These are phyloP conservation scores for Huso huso DNA, from an alignment of 2,797 vertebrate species.

Conservation along the genomic window DNA sequence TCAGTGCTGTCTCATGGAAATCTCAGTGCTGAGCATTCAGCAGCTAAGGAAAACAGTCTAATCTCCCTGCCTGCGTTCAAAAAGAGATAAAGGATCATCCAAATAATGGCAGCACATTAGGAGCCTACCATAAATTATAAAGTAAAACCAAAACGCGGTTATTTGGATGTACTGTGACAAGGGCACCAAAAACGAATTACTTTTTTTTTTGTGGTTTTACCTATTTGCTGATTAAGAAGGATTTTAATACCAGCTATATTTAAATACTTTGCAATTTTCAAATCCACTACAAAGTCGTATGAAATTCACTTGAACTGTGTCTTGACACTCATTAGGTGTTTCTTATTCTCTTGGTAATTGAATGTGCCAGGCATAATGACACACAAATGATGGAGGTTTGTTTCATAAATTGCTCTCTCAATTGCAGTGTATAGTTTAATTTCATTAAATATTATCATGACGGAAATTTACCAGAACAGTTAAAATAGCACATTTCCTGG, in stretches of 20 bases:
- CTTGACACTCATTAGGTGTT: conserved; percentile 23
- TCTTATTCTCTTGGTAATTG: conserved; percentile 26
- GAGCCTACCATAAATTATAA: no score
- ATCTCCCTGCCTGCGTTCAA: no score
- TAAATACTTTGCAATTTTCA: conserved; percentile 23
- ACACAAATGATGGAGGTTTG: conserved; percentile 19
- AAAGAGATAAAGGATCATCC: no score
- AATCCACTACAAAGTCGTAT: conserved; percentile 25
- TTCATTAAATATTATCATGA: conserved; percentile 7
- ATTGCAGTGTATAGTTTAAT: conserved; percentile 10
- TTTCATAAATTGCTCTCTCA: conserved; percentile 2
- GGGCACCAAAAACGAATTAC: conserved; percentile 30
- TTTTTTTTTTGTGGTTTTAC: conserved; percentile 19
- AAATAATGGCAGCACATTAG: no score
- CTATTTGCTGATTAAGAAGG: conserved; percentile 26
- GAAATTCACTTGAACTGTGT: conserved; percentile 30
- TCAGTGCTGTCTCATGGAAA: no score
- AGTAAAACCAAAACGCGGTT: not conserved
- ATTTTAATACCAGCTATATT: conserved; percentile 18
- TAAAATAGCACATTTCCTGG: not conserved
- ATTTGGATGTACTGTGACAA: conserved; percentile 22
- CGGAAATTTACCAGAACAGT: not conserved
- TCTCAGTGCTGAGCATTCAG: no score
- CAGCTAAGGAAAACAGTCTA: no score
- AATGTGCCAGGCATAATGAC: conserved; percentile 19